phyloP scores from a whole-genome alignment of 1,140 invertebrate genomes.

The Trachymyrmex septentrionalis region DNA sequence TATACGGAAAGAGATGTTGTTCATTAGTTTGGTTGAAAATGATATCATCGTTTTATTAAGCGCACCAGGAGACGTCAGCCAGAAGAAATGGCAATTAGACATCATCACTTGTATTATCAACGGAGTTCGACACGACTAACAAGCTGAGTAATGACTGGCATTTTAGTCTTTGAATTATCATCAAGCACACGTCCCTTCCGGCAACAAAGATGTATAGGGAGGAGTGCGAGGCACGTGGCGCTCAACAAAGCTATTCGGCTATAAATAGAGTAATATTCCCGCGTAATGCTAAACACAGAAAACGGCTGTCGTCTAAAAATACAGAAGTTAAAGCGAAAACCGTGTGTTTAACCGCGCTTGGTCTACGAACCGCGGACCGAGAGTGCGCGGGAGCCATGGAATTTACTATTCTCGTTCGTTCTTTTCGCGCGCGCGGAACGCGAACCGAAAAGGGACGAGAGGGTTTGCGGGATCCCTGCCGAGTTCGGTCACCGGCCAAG shows the following conservation, averaged over 20 bases:
- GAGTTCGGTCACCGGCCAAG: constrained; percentile 3
- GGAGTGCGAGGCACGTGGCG: constrained; percentile 64
- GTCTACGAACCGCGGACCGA: background rate
- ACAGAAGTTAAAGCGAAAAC: constrained; percentile 60
- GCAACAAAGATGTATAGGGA: background rate
- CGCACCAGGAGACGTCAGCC: background rate
- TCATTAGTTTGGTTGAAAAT: constrained; percentile 19
- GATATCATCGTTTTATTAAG: constrained; percentile 17
- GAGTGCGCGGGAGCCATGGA: constrained; percentile 36
- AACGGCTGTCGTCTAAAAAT: constrained; percentile 45
- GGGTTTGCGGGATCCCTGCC: constrained; percentile 20
- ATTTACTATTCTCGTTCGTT: constrained; percentile 63
- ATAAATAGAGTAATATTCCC: constrained; percentile 68
- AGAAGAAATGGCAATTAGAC: background rate
- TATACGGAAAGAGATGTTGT: constrained; percentile 1
- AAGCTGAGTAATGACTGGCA: constrained; percentile 57
- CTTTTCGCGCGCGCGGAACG: background rate
- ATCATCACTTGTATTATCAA: constrained; percentile 26
- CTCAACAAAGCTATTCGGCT: constrained; percentile 61
- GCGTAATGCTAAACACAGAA: constrained; percentile 35
- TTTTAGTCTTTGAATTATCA: constrained; percentile 66
- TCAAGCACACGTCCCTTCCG: constrained; percentile 5
- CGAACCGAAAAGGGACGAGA: background rate
- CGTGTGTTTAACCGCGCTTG: constrained; percentile 23
- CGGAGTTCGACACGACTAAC: constrained; percentile 49